Evolutionary conservation across 23 tunicate species (phyloP).

Genomic region (Diplosoma virens): DNA sequence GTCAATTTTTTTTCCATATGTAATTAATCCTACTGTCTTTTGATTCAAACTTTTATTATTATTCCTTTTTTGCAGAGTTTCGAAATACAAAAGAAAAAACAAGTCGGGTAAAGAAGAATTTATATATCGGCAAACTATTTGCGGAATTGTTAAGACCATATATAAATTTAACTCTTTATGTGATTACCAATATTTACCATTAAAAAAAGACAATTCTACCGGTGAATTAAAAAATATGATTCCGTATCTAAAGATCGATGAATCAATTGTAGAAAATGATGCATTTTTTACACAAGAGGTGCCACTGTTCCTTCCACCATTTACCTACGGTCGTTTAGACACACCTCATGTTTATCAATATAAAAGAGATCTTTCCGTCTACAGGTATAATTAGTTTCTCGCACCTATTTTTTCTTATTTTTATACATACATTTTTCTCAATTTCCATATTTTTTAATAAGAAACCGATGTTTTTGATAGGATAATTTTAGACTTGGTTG

Average conservation of each 20-base stretch:
- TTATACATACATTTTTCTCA: too few species aligned
- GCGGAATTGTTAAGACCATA: slow-evolving; percentile 40
- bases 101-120: slow-evolving; percentile 27
- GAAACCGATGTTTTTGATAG: too few species aligned
- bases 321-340: slow-evolving; percentile 67
- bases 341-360: slow-evolving; percentile 41
- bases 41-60: too few species aligned
- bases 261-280: slow-evolving; percentile 5
- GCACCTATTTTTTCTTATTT: too few species aligned
- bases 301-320: slow-evolving; percentile 75
- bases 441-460: too few species aligned
- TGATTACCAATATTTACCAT: slow-evolving; percentile 70
- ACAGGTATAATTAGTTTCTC: background rate
- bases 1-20: too few species aligned
- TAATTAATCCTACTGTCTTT: too few species aligned
- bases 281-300: slow-evolving; percentile 31
- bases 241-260: slow-evolving; percentile 22
- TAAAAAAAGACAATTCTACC: slow-evolving; percentile 27
- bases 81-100: slow-evolving; percentile 53
- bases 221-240: slow-evolving; percentile 39
- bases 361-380: slow-evolving; percentile 17
- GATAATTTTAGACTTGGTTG: too few species aligned
- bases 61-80: slow-evolving; percentile 14
- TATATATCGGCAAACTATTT: slow-evolving; percentile 49
- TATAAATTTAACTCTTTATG: slow-evolving; percentile 69